Base-by-base conservation (phyloP, 1,140 invertebrate species). In the Hermetia illucens region DNA sequence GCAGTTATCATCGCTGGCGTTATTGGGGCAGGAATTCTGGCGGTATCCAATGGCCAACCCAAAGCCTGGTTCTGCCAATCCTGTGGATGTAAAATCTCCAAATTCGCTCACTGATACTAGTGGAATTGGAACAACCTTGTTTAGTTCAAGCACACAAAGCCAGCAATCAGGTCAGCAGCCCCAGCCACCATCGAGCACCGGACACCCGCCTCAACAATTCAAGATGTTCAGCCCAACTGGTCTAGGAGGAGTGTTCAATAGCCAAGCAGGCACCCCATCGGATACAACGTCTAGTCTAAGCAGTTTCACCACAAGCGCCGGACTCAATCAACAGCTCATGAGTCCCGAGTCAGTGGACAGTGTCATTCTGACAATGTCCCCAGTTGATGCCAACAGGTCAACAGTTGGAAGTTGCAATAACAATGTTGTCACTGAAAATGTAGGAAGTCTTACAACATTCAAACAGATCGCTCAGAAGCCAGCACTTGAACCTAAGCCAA, bases 21-120 rank as follows among this genome's bases (percentile, higher is more conserved):
- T 93, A 34, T 63, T 96, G 19, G 91, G 91, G 24, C 90, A 95
- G 72, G 85, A 88, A 65, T 88, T 88, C 63, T 92, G 88, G 88
- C 74, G 84, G 39, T 90, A 89, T 56, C 79, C 77, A 19, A 79
- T 80, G 78, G 76, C 79, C 21, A 77, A 75, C 53, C 74, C 77
- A 5, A 74, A 77, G 38, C 62, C 55, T 41, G 9, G 51, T 44
- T 5, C 51, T 49, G 0, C 47, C 52, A 2, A 40, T 38, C 44
- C 34, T 17, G 39, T 55, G 30, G 55, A 58, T 27, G 55, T 55
- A 42, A 58, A 58, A 35, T 58, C 55, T n/a, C 55, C 55, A n/a
- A 48, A 52, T 5, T 55, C 49, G n/a, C 41, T 55, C 5, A 56
- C 53, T 1, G 58, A 61, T 36, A 60, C 58, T 0, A 58, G 55